phyloP scores from a whole-genome alignment of 2,113 vertebrate species.

The Oreochromis niloticus region DNA sequence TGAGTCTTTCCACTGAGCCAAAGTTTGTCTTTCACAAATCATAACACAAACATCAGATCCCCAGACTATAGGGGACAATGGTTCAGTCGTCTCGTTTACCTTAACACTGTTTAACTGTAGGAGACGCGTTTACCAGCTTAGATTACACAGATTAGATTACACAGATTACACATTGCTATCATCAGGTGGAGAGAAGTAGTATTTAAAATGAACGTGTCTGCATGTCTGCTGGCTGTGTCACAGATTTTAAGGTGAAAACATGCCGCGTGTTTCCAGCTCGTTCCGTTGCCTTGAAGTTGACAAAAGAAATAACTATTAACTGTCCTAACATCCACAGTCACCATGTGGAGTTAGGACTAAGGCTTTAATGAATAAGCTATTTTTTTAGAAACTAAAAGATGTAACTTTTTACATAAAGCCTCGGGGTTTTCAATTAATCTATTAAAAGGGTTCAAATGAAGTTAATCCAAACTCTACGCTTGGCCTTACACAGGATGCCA shows the following conservation, averaged over 20 bases:
- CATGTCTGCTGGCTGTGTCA: neutral
- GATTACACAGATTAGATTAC: neutral
- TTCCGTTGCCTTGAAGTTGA: neutral
- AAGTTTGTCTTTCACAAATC: neutral
- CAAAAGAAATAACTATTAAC: neutral
- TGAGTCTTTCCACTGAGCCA: neutral
- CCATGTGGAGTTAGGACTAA: neutral
- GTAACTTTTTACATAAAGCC: neutral
- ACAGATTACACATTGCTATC: neutral
- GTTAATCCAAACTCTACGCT: neutral
- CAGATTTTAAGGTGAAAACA: neutral
- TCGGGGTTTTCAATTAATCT: neutral
- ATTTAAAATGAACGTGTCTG: neutral
- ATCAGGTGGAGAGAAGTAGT: neutral
- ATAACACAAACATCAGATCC: neutral
- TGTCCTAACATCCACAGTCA: neutral
- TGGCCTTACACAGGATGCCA: neutral
- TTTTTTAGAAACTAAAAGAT: neutral
- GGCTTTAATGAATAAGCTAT: accelerated
- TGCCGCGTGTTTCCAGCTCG: accelerated
- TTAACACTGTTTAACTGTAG: no score
- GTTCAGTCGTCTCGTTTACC: neutral
- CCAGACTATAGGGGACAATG: neutral
- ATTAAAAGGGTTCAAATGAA: neutral
- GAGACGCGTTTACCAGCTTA: accelerated